Conservation (phyloP, 2,797 vertebrate species). For the Anas acuta region DNA sequence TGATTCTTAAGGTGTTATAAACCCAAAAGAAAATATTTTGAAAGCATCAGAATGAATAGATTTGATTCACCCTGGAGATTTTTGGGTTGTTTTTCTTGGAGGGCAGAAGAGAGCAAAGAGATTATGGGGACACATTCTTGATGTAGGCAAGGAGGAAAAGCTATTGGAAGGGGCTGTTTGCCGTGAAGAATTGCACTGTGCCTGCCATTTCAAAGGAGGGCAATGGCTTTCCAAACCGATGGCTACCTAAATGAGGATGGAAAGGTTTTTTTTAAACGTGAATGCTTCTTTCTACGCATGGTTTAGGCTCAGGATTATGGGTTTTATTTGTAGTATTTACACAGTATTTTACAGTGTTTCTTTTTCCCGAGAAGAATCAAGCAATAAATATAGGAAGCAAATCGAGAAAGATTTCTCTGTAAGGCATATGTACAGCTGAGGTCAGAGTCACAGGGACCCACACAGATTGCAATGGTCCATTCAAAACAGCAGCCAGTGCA, state of each 20-base stretch:
- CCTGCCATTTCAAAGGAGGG: neutral
- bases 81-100: neutral
- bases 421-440: neutral
- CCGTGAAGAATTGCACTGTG: neutral
- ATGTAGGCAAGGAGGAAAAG: neutral
- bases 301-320: neutral
- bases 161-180: neutral
- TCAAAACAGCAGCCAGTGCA: neutral
- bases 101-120: neutral
- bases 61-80: neutral
- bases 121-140: neutral
- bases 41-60: neutral
- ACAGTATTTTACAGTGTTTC: neutral
- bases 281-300: neutral
- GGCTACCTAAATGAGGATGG: too few species aligned
- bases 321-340: neutral
- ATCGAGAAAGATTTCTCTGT: neutral
- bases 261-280: neutral
- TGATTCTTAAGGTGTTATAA: neutral
- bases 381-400: neutral
- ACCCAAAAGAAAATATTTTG: neutral
- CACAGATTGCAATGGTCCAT: neutral
- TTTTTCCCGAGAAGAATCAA: neutral
- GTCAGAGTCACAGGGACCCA: neutral
- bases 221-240: neutral